Conservation (phyloP, 2,113 vertebrate species). For the Phylloscopus trochiloides region DNA sequence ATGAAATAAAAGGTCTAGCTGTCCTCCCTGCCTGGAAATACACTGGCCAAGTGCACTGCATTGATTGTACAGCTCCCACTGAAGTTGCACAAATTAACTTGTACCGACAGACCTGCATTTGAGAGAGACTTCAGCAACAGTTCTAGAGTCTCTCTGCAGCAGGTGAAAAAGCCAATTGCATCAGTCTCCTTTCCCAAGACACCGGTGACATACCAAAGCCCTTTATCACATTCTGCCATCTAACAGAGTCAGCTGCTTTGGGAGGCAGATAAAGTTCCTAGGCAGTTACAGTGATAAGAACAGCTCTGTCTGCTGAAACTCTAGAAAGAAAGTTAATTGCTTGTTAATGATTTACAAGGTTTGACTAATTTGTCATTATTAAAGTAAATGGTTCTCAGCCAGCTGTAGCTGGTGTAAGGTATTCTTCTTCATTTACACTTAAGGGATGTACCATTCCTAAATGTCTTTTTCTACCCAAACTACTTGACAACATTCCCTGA, state of each 20-base stretch:
- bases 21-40: background rate
- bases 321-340: slow-evolving; percentile 35
- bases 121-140: background rate
- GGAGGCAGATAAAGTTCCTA: background rate
- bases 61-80: background rate
- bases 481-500: background rate
- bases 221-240: background rate
- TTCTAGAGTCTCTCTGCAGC: background rate
- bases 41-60: background rate
- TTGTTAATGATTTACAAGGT: slow-evolving; percentile 60
- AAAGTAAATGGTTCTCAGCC: slow-evolving; percentile 33
- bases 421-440: slow-evolving; percentile 19
- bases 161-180: background rate
- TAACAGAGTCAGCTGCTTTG: background rate
- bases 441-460: background rate
- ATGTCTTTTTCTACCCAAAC: slow-evolving; percentile 3
- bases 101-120: background rate
- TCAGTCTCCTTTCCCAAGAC: background rate
- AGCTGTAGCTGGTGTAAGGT: background rate
- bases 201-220: background rate
- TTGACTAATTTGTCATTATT: slow-evolving; percentile 58
- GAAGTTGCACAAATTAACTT: background rate
- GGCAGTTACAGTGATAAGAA: background rate
- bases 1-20: background rate
- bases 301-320: slow-evolving; percentile 3